Percentiles rank a stretch among this genome's conserved stretches.
Conservation (phyloP, 1,140 invertebrate genomes). For the Drosophila pseudoobscura region DNA sequence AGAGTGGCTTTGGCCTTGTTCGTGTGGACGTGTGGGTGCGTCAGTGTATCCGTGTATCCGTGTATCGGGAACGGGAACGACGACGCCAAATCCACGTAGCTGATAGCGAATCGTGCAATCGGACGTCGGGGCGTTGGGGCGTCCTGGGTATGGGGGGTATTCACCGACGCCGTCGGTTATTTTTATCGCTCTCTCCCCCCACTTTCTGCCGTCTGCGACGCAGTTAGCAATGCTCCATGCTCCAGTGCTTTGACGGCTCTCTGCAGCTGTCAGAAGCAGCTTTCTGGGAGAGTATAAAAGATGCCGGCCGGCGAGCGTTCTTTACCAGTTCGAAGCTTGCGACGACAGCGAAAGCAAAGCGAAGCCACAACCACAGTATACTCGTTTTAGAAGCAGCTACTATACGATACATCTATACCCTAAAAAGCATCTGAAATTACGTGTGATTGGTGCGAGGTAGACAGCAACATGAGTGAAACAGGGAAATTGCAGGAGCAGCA, state of each 20-base stretch:
- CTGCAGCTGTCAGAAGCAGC: conserved; percentile 7
- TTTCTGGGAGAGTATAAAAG: conserved; percentile 54
- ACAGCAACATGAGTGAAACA: conserved; percentile 18
- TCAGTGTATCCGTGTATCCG: neutral
- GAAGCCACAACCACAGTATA: neutral
- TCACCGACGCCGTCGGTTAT: too few species aligned
- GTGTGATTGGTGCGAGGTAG: conserved; percentile 2
- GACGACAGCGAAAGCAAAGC: conserved; percentile 7
- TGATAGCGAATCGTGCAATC: conserved; percentile 26
- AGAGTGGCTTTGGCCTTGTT: conserved; percentile 1
- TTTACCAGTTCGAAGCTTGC: conserved; percentile 45
- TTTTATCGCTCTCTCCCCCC: conserved; percentile 1
- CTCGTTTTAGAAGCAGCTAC: too few species aligned
- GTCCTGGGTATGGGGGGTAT: too few species aligned
- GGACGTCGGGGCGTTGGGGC: too few species aligned
- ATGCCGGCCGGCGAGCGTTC: conserved; percentile 59
- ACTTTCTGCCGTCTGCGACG: conserved; percentile 31
- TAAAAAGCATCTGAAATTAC: neutral
- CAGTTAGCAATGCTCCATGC: conserved; percentile 25
- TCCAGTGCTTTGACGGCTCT: conserved; percentile 2
- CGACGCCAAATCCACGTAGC: conserved; percentile 36
- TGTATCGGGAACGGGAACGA: conserved; percentile 8
- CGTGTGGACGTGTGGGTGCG: neutral
- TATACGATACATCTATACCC: too few species aligned
- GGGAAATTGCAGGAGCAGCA: conserved; percentile 2